These are phyloP conservation scores for Melanocharis versteri DNA, from an alignment of 2,113 vertebrate genomes.

Conservation along the genomic window DNA sequence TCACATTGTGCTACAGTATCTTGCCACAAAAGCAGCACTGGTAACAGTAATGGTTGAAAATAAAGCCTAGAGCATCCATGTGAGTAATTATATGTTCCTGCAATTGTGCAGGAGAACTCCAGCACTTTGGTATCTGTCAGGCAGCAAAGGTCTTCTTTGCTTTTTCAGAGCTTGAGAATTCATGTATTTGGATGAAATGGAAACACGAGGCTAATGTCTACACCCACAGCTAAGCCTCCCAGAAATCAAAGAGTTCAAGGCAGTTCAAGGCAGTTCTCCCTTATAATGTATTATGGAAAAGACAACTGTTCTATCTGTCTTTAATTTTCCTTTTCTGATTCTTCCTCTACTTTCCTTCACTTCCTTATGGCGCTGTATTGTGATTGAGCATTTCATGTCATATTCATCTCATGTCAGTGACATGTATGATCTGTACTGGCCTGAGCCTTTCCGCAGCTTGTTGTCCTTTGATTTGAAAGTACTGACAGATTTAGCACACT, in stretches of 20 bases:
- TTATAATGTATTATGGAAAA: background rate
- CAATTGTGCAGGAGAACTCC: background rate
- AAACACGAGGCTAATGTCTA: background rate
- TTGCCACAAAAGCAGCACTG: background rate
- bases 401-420: background rate
- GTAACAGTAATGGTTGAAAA: background rate
- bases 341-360: background rate
- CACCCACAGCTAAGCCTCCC: background rate
- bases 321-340: background rate
- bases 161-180: background rate
- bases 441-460: background rate
- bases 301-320: background rate
- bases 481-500: background rate
- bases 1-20: background rate
- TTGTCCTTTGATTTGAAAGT: background rate
- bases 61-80: accelerated
- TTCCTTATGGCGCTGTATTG: background rate
- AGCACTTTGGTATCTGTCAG: background rate
- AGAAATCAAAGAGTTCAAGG: background rate
- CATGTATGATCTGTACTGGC: background rate
- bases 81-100: background rate
- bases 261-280: background rate
- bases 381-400: background rate
- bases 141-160: background rate
- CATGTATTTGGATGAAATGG: background rate